Evolutionary conservation across 2,113 vertebrate species (phyloP), one percentile per base, ranked within the genome.

Genomic region (Alligator mississippiensis): DNA sequence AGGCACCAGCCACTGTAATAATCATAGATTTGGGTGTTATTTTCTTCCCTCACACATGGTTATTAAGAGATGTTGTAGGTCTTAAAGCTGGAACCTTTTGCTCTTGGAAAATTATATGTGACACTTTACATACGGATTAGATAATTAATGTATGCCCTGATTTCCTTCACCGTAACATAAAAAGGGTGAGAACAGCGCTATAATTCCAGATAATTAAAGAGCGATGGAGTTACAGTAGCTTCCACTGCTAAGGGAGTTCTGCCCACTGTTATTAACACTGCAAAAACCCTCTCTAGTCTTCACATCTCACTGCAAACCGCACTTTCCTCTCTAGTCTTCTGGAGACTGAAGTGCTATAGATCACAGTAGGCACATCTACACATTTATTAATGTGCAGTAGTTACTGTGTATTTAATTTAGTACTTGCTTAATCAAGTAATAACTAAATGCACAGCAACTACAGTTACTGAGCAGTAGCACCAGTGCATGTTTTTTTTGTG

Each of bases 131-230:
- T 97, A 97, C 21, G 98, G 97, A 97, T 97, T 95, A 88, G 97
- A 96, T 98, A 97, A 98, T 98, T 97, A 98, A 97, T 58, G 90
- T 96, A 96, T 89, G 96, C 96, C 93, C 97, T 38, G 93, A 96
- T 94, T 97, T 96, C 96, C 96, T 93, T 90, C 95, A 87, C 96
- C 22, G 5, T 95, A 84, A 96, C 96, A 87, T 91, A 92, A 90
- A 96, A 96, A 93, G 95, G 92, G 96, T n/a, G 84, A 95, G 92
- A 97, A 90, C 25, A 55, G 95, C 0, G 3, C 95, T 95, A 93
- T 97, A 96, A 97, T 97, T 98, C 96, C 97, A 96, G 95, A 97
- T 98, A 97, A 98, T 98, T 98, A 98, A 97, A 96, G 97, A 97
- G 92, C 1, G 1, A 94, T 90, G 1, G 30, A 95, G 95, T 89